These are phyloP conservation scores for Liolophura sinensis DNA, from an alignment of 1,140 invertebrate species.

Conservation along the genomic window DNA sequence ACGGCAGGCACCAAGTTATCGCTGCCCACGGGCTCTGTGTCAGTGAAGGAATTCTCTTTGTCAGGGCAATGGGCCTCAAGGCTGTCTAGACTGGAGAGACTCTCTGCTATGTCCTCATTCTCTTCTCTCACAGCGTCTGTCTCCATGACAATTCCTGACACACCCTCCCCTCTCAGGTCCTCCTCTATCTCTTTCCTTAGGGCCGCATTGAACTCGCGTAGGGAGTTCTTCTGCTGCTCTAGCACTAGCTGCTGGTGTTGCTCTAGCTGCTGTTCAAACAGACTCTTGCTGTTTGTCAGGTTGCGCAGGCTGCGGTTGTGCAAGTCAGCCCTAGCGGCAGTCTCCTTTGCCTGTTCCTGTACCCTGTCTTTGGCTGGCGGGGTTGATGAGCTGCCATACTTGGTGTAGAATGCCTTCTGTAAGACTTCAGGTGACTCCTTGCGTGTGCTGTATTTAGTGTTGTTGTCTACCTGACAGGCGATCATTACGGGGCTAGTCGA, in stretches of 20 bases:
- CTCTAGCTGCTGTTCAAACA: slow-evolving; percentile 52
- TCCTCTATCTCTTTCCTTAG: slow-evolving; percentile 34
- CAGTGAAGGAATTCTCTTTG: neutral
- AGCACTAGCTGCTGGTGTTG: slow-evolving; percentile 38
- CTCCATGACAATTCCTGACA: slow-evolving; percentile 7
- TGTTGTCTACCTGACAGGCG: slow-evolving; percentile 1
- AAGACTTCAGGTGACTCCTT: slow-evolving; percentile 15
- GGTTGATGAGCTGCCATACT: slow-evolving; percentile 17
- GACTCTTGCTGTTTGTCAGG: slow-evolving; percentile 34
- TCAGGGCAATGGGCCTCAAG: slow-evolving; percentile 19
- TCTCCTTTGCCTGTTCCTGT: slow-evolving; percentile 12
- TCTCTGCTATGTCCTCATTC: slow-evolving; percentile 18
- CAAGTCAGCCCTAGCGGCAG: slow-evolving; percentile 21
- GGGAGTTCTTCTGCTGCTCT: slow-evolving; percentile 39
- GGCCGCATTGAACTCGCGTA: slow-evolving; percentile 40
- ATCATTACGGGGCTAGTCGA: neutral
- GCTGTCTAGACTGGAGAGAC: slow-evolving; percentile 44
- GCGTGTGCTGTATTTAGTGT: slow-evolving; percentile 4
- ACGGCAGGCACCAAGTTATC: too few relatives aligned
- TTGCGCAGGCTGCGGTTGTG: slow-evolving; percentile 39
- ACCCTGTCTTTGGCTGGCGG: slow-evolving; percentile 6
- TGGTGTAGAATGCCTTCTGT: slow-evolving; percentile 24
- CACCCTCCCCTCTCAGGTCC: slow-evolving; percentile 12
- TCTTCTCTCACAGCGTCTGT: slow-evolving; percentile 7
- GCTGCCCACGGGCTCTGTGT: neutral